Evolutionary conservation across 2,113 vertebrate species (phyloP).

Genomic region (Aphyosemion australe): DNA sequence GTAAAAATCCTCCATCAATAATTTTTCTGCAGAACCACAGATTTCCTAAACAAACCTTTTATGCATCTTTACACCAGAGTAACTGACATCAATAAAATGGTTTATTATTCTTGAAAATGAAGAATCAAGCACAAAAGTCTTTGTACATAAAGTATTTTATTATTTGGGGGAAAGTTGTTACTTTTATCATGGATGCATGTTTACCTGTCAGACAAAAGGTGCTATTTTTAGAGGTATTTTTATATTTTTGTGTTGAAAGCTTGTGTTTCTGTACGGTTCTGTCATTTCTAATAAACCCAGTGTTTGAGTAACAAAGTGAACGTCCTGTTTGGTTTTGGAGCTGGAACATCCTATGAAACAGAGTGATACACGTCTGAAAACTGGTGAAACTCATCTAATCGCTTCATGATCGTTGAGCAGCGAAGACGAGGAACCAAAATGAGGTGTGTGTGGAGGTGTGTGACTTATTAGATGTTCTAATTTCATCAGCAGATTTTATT

Average conservation of each 20-base stretch:
- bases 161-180: constrained; percentile 47
- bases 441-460: constrained; percentile 6
- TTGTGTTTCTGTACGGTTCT: too few species aligned
- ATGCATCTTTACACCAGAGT: too few species aligned
- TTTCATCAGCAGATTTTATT: constrained; percentile 67
- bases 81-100: too few species aligned
- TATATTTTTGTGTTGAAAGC: constrained; percentile 46
- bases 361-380: neutral
- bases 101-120: constrained; percentile 51
- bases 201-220: constrained; percentile 67
- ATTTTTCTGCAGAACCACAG: too few species aligned
- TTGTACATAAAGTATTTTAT: constrained; percentile 61
- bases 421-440: neutral
- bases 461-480: constrained; percentile 53
- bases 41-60: too few species aligned
- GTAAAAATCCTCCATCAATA: too few species aligned
- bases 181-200: constrained; percentile 56
- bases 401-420: neutral
- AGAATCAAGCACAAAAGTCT: constrained; percentile 60
- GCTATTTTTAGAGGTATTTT: constrained; percentile 71
- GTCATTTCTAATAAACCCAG: constrained; percentile 67
- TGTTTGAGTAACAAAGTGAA: constrained; percentile 21
- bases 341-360: neutral
- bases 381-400: neutral
- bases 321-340: neutral